phyloP scores from a whole-genome alignment of 2,797 vertebrate genomes.

The Coranthus polyacanthus region DNA sequence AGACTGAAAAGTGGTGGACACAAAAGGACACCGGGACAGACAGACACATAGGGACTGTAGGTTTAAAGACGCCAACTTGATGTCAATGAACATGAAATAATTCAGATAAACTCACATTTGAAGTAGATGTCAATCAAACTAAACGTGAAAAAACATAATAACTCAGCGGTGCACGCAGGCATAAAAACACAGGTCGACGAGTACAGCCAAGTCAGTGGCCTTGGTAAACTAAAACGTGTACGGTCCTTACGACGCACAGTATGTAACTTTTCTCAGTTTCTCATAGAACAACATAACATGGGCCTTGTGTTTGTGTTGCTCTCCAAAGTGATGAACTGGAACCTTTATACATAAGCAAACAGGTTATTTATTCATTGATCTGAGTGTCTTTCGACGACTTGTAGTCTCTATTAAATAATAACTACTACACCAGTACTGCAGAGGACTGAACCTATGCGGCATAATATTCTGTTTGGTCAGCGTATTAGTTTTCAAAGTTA shows the following conservation, averaged over 20 bases:
- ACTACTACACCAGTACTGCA: not conserved
- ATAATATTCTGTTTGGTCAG: slow-evolving; percentile 7
- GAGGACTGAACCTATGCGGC: not conserved
- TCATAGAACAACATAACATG: slow-evolving; percentile 1
- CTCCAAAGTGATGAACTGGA: not conserved
- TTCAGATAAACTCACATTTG: too few species aligned
- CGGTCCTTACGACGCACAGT: not conserved
- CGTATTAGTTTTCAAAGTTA: slow-evolving; percentile 1
- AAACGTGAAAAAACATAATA: not conserved
- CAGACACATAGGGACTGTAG: not conserved
- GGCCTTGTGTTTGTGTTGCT: not conserved
- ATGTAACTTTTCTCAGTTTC: not conserved
- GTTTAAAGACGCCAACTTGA: too few species aligned
- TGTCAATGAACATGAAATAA: too few species aligned
- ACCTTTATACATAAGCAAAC: not conserved
- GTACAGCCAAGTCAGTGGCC: not conserved
- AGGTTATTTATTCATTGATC: not conserved
- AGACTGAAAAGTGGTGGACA: slow-evolving; percentile 4
- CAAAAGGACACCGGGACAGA: not conserved
- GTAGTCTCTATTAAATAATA: not conserved
- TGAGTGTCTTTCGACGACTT: not conserved
- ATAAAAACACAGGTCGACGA: not conserved
- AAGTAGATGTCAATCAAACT: not conserved
- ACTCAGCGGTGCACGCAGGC: not conserved
- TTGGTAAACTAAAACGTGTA: slow-evolving; percentile 21